Base-by-base conservation (phyloP, 2,113 vertebrate species). In the Coptodon bakossiorum region DNA sequence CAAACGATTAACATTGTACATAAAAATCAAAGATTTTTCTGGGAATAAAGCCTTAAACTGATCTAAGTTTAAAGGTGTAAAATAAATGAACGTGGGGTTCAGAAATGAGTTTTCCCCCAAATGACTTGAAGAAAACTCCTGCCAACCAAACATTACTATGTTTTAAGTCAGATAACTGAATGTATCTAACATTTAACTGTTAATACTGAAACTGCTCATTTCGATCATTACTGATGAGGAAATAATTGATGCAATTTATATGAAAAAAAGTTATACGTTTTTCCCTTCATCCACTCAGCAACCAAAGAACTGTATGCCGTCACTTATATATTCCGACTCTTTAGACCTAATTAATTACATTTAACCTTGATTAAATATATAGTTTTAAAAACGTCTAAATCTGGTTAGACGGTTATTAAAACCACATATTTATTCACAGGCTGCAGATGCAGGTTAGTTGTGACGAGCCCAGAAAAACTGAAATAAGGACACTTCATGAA, bases 141-240 rank as follows among this genome's bases (percentile, higher is more conserved):
- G 17, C 10, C 17, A 66, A 0, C 1, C 61, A 66, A 38, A 66
- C 61, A 7, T 38, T 38, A 2, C 10, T 5, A 17, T 3, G 10
- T 38, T 68, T 68, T 38, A 68, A 38, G 11, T 22, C 19, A 38
- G 6, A 22, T 38, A 66, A 68, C 19, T 22, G 0, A 66, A 66
- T 38, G 61, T 38, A 1, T 59, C 56, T 2, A 59, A 59, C 1
- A 0, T 57, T 9, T 38, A 40, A 68, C 63, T 68, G 63, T 68
- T 14, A 14, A 40, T 40, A 68, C 6, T 38, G 27, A 63, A 63
- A 66, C 6, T 38, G 61, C 10, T 66, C 31, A n/a, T 4, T 36
- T n/a, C 4, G 0, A n/a, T 66, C 9, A 38, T 66, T 66, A 66
- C 1, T 36, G 29, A 17, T 34, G 9, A 36, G 10, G 29, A 63